Evolutionary conservation across 1,140 invertebrate genomes (phyloP), one percentile per base, ranked within the genome.

Genomic region (Nylanderia fulva): DNA sequence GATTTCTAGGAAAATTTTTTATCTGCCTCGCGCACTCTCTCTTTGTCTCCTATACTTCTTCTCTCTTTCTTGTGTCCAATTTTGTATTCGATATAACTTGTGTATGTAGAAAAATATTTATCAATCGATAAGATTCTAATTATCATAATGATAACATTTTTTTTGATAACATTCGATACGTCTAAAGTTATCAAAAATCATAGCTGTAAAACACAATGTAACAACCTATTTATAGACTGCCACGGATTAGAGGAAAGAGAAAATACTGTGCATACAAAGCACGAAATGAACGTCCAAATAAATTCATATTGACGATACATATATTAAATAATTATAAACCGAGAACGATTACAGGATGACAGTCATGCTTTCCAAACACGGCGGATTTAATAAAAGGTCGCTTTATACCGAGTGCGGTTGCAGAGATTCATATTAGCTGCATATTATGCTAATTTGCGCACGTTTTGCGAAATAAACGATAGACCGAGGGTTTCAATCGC

Each of bases 241-340:
- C 2, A 9, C 15, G 13, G n/a, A 68, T 68, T 36, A 42, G 36
- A 42, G 36, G 2, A 71, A 42, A 29, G 18, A 13, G 58, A 9
- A 39, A 69, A 56, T n/a, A n/a, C 52, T 39, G 24, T 4, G 21
- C 15, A 24, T n/a, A 27, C 15, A 0, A 24, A 54, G 24, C 18
- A 2, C 42, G 11, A 5, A 15, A 39, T 64, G 21, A 45, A 21
- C 45, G 75, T 54, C 68, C 66, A 58, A 69, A 87, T 75, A 71
- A n/a, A 85, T 72, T 63, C 69, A 66, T 27, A 66, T n/a, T 52
- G 58, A 29, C 15, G 74, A 85, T 80, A 80, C 85, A 87, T 85
- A 87, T 85, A 87, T 87, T 87, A 66, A 87, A 85, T 75, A 87
- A 68, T 7, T 8, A 13, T 42, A 24, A 56, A 45, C 39, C 60